Conservation (phyloP, 2,797 vertebrate species). For the Moxostoma hubbsi region DNA sequence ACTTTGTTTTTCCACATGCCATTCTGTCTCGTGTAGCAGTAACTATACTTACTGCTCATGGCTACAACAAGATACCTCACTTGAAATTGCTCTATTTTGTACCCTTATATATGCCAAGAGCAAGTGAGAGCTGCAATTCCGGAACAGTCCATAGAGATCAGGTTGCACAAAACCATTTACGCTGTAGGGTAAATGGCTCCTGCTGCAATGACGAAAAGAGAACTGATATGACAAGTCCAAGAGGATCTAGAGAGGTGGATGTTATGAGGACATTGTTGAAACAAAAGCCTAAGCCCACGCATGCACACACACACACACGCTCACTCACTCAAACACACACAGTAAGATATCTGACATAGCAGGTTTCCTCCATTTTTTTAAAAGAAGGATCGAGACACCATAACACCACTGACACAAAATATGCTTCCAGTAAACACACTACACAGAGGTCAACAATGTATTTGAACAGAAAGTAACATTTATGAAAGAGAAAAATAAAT, state of each 20-base stretch:
- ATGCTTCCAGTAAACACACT: background rate
- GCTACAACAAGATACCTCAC: background rate
- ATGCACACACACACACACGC: slow-evolving; percentile 59
- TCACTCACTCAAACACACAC: background rate
- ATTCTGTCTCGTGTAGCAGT: too few relatives aligned
- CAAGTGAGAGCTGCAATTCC: slow-evolving; percentile 32
- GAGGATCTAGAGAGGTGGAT: slow-evolving; percentile 38
- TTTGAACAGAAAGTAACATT: background rate
- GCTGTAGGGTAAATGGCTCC: slow-evolving; percentile 22
- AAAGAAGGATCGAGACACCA: background rate
- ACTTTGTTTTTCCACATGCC: too few relatives aligned
- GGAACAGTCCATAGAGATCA: slow-evolving; percentile 5
- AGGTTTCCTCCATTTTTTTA: background rate
- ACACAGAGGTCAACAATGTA: background rate
- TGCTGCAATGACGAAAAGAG: slow-evolving; percentile 10
- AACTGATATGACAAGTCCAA: slow-evolving; percentile 38
- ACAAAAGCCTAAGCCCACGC: slow-evolving; percentile 15
- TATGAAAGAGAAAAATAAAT: background rate
- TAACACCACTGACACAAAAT: background rate
- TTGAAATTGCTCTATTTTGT: background rate
- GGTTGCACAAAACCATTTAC: slow-evolving; percentile 27
- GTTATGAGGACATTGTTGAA: slow-evolving; percentile 12
- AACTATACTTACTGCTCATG: background rate
- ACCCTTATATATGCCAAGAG: slow-evolving; percentile 2
- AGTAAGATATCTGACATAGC: background rate